Conservation (phyloP, 1,140 invertebrate species). For the Octopus sinensis region DNA sequence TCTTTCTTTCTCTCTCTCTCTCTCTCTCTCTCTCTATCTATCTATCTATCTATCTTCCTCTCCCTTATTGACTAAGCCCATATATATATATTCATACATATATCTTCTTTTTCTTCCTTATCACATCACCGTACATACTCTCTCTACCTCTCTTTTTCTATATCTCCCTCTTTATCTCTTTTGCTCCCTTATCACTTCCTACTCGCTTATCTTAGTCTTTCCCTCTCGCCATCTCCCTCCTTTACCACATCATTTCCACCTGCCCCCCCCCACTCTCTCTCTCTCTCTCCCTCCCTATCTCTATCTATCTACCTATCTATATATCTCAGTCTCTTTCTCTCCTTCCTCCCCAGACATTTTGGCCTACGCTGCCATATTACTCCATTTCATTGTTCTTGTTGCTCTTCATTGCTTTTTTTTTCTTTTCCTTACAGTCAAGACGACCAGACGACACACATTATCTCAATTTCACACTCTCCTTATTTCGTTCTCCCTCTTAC, state of each 20-base stretch:
- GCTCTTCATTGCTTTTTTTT: too few relatives aligned
- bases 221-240: neutral
- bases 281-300: neutral
- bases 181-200: constrained; percentile 62
- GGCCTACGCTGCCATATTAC: constrained; percentile 35
- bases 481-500: too few relatives aligned
- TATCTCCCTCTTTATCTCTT: constrained; percentile 59
- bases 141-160: constrained; percentile 8
- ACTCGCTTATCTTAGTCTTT: neutral
- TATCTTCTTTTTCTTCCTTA: constrained; percentile 7
- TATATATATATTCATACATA: too few relatives aligned
- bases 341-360: constrained; percentile 66
- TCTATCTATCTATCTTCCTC: neutral
- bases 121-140: neutral
- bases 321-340: neutral
- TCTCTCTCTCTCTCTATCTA: neutral
- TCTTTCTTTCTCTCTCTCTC: neutral
- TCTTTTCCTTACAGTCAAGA: too few relatives aligned
- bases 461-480: too few relatives aligned
- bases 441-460: too few relatives aligned
- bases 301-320: neutral
- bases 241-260: neutral
- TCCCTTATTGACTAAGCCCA: neutral
- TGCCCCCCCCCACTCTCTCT: constrained; percentile 19
- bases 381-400: too few relatives aligned